phyloP scores from a whole-genome alignment of 2,888 invertebrate species.

The Ennomos erosarius region DNA sequence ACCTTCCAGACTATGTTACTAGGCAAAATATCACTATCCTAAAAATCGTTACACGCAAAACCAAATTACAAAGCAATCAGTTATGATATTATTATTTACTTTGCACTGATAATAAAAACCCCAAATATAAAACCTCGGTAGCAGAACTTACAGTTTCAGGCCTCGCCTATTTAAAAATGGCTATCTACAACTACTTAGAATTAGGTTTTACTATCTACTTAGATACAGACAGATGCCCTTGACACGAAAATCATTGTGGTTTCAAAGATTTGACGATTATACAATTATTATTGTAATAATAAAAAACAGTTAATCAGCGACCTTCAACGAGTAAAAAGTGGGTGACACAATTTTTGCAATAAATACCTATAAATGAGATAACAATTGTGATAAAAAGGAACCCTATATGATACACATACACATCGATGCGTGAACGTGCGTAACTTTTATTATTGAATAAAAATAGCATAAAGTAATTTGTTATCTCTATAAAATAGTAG shows the following conservation, averaged over 20 bases:
- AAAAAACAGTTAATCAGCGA: constrained; percentile 63
- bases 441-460: constrained; percentile 26
- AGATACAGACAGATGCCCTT: constrained; percentile 55
- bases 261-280: constrained; percentile 62
- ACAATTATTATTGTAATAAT: constrained; percentile 57
- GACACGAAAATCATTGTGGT: constrained; percentile 64
- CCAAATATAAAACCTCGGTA: too few relatives aligned
- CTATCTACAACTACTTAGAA: constrained; percentile 3
- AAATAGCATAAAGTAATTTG: constrained; percentile 1
- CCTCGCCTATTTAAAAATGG: too few relatives aligned
- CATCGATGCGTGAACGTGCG: constrained; percentile 36
- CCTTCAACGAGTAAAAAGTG: constrained; percentile 78
- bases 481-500: not conserved
- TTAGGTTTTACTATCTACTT: constrained; percentile 48
- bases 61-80: too few relatives aligned
- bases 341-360: constrained; percentile 71
- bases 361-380: constrained; percentile 61
- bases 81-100: too few relatives aligned
- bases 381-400: constrained; percentile 51
- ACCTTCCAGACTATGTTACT: too few relatives aligned
- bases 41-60: too few relatives aligned
- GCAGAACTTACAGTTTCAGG: too few relatives aligned
- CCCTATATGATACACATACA: constrained; percentile 52
- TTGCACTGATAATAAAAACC: too few relatives aligned
- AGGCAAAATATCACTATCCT: too few relatives aligned